These are phyloP conservation scores for Stichodactyla helianthus DNA, from an alignment of 64 coral and sea anemone species.

Conservation along the genomic window DNA sequence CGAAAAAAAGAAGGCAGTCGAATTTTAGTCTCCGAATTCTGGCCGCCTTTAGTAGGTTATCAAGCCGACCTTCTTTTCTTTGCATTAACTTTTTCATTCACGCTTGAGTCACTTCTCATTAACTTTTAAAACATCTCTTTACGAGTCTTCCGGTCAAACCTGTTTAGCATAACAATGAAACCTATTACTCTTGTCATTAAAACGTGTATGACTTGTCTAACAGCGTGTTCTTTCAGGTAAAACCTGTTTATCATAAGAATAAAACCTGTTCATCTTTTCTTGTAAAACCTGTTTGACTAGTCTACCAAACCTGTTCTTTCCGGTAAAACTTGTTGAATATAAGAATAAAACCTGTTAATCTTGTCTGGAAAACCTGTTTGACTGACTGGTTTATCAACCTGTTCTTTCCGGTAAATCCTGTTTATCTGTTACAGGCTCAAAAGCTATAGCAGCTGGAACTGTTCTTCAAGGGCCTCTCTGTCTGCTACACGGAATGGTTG, in stretches of 20 bases:
- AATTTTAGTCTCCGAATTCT: no score
- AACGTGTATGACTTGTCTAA: neutral
- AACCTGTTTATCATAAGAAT: neutral
- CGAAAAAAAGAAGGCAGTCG: no score
- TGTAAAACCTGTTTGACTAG: neutral
- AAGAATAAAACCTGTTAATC: neutral
- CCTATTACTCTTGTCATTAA: neutral
- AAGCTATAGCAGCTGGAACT: conserved; percentile 23
- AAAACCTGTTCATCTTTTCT: neutral
- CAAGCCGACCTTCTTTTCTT: no score
- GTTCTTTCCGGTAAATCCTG: neutral
- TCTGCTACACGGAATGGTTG: conserved; percentile 14
- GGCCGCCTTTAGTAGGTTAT: no score
- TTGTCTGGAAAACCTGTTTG: neutral
- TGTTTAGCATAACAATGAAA: no score
- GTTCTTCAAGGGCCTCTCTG: conserved; percentile 1
- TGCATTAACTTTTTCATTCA: no score
- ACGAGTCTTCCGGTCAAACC: no score
- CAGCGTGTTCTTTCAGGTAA: no score
- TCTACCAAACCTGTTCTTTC: neutral
- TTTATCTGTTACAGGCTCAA: conserved; percentile 12
- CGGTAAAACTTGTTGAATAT: neutral
- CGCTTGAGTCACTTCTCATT: neutral
- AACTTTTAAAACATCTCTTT: neutral
- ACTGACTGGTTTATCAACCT: neutral